Percentiles rank a stretch among this genome's conserved stretches.
Evolutionary conservation across 2,113 vertebrate genomes (phyloP).

Genomic region (Lepus europaeus): DNA sequence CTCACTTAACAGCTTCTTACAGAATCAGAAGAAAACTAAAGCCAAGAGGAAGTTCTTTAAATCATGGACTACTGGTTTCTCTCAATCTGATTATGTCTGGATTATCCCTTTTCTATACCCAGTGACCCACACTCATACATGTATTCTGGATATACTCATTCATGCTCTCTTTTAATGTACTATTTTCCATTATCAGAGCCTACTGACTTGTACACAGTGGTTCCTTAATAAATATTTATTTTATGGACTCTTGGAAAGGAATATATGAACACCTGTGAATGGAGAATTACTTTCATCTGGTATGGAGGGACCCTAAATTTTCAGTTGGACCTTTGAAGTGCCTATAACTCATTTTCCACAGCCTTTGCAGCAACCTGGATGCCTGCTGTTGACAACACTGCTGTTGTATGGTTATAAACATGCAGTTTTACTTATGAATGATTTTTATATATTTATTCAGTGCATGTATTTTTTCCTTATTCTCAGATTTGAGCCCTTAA

Average conservation of each 20-base stretch:
- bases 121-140: neutral
- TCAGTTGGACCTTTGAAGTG: slow-evolving; percentile 81
- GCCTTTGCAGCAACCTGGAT: slow-evolving; percentile 63
- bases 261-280: slow-evolving; percentile 74
- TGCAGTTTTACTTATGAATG: slow-evolving; percentile 40
- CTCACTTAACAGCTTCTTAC: slow-evolving; percentile 53
- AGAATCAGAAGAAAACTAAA: slow-evolving; percentile 63
- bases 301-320: slow-evolving; percentile 78
- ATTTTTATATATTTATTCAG: slow-evolving; percentile 69
- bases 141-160: slow-evolving; percentile 65
- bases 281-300: slow-evolving; percentile 78
- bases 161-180: slow-evolving; percentile 60
- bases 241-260: slow-evolving; percentile 68
- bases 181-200: slow-evolving; percentile 72
- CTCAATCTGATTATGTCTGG: slow-evolving; percentile 58
- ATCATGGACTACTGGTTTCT: slow-evolving; percentile 37
- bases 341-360: slow-evolving; percentile 78
- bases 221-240: slow-evolving; percentile 58
- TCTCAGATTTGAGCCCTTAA: slow-evolving; percentile 53
- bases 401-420: slow-evolving; percentile 66
- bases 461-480: slow-evolving; percentile 78
- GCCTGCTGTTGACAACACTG: slow-evolving; percentile 33
- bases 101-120: slow-evolving; percentile 64
- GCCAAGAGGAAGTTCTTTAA: slow-evolving; percentile 8
- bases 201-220: neutral